Evolutionary conservation across 2,797 vertebrate species (phyloP).

Genomic region (Pseudotriccus pelzelni): DNA sequence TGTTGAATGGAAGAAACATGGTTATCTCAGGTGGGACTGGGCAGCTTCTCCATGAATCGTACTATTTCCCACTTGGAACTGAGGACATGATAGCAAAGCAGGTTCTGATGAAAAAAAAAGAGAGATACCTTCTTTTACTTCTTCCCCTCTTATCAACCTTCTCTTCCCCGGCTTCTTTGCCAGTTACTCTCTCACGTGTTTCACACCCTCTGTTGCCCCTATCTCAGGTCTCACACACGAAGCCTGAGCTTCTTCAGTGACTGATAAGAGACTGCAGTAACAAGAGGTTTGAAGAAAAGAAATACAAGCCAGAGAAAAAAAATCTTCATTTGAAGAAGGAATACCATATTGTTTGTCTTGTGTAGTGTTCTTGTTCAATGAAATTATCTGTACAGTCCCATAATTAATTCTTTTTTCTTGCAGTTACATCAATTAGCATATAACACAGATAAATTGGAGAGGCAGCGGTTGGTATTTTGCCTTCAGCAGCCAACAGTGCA

Average conservation of each 20-base stretch:
- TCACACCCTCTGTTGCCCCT: not conserved
- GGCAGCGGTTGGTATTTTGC: constrained; percentile 11
- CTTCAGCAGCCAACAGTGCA: not conserved
- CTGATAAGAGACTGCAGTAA: not conserved
- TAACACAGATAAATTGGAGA: constrained; percentile 25
- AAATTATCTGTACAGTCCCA: constrained; percentile 1
- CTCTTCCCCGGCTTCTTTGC: not conserved
- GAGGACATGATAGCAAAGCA: not conserved
- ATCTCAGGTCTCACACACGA: not conserved
- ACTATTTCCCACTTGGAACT: not conserved
- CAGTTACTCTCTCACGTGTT: not conserved
- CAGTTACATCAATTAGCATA: constrained; percentile 5
- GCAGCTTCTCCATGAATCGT: not conserved
- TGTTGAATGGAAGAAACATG: not conserved
- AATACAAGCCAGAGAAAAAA: not conserved
- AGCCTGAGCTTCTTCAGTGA: not conserved
- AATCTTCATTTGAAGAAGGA: not conserved
- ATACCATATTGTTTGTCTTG: not conserved
- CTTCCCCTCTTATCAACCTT: not conserved
- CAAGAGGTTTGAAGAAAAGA: not conserved
- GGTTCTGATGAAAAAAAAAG: not conserved
- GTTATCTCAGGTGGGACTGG: not conserved
- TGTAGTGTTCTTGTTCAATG: not conserved
- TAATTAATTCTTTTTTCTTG: constrained; percentile 32
- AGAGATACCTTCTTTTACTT: not conserved